A percentile compares a stretch with the other conserved stretches of the same genome.
phyloP scores from a whole-genome alignment of 2,888 invertebrate species.

The Belgica antarctica region DNA sequence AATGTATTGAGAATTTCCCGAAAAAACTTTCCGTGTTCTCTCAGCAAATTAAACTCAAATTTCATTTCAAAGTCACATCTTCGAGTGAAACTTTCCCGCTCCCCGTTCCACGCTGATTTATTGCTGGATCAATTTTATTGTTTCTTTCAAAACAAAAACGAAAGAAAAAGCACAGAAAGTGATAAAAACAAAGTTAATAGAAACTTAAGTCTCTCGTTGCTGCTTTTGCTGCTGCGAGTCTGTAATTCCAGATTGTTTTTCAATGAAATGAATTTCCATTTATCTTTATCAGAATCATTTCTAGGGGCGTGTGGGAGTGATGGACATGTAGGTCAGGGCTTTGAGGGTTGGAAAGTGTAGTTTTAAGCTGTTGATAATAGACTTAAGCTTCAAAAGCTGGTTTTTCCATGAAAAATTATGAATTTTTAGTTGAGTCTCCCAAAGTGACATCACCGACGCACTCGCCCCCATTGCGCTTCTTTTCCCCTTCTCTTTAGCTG shows the following conservation, averaged over 20 bases:
- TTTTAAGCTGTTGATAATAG: too few species aligned
- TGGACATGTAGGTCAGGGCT: not conserved
- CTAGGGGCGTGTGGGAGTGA: not conserved
- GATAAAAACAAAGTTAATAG: conserved; percentile 43
- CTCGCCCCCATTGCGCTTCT: not conserved
- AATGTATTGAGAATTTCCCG: too few species aligned
- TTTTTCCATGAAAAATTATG: too few species aligned
- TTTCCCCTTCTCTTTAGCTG: conserved; percentile 12
- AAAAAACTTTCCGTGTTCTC: too few species aligned
- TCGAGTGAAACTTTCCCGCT: not conserved
- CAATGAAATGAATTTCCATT: conserved; percentile 38
- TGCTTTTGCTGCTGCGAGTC: conserved; percentile 19
- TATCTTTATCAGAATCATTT: conserved; percentile 38
- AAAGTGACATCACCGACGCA: not conserved
- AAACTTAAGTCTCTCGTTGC: conserved; percentile 25
- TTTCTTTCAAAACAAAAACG: not conserved
- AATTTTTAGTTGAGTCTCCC: too few species aligned
- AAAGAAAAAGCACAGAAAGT: not conserved
- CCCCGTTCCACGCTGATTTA: conserved; percentile 13
- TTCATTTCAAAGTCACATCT: not conserved
- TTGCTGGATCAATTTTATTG: conserved; percentile 24
- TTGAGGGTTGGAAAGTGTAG: not conserved
- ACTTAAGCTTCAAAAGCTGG: too few species aligned
- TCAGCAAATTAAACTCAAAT: too few species aligned
- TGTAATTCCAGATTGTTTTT: conserved; percentile 37